These are phyloP conservation scores for Symphodus melops DNA, from an alignment of 2,113 vertebrate genomes.

Conservation along the genomic window DNA sequence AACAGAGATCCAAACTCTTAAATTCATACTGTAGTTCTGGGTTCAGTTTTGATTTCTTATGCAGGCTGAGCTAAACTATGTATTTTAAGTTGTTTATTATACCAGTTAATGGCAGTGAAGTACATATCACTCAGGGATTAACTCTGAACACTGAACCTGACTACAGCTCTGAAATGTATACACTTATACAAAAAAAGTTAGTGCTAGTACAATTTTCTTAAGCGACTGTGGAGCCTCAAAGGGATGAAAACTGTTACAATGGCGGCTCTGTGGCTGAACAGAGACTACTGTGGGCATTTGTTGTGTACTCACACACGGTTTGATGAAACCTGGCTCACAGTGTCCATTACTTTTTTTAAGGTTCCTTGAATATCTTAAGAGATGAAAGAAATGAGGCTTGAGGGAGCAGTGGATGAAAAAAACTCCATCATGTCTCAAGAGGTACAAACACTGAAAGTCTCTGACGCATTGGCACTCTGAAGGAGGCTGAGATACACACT, in stretches of 20 bases:
- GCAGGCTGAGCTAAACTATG: constrained; percentile 1
- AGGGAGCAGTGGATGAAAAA: constrained; percentile 61
- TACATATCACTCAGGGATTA: no score
- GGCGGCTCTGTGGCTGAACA: constrained; percentile 15
- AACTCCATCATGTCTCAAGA: constrained; percentile 60
- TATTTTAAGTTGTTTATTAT: no score
- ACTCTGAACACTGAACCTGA: no score
- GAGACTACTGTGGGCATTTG: constrained; percentile 28
- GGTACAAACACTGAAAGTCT: constrained; percentile 17
- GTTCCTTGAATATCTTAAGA: constrained; percentile 60
- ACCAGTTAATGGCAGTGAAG: no score
- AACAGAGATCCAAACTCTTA: constrained; percentile 10
- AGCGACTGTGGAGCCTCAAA: constrained; percentile 26
- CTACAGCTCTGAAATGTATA: no score
- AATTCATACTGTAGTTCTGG: constrained; percentile 28
- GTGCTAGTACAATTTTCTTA: constrained; percentile 47
- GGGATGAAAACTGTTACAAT: constrained; percentile 49
- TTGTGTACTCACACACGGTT: not conserved
- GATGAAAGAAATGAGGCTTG: constrained; percentile 61
- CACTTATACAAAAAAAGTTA: not conserved
- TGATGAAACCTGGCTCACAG: constrained; percentile 28
- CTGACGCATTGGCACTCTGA: not conserved
- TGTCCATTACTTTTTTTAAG: constrained; percentile 53
- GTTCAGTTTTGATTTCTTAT: constrained; percentile 11
- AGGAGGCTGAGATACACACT: constrained; percentile 13